Evolutionary conservation across 2,888 invertebrate species (phyloP), one percentile per base, ranked within the genome.

Genomic region (Monoplex corrugatus): DNA sequence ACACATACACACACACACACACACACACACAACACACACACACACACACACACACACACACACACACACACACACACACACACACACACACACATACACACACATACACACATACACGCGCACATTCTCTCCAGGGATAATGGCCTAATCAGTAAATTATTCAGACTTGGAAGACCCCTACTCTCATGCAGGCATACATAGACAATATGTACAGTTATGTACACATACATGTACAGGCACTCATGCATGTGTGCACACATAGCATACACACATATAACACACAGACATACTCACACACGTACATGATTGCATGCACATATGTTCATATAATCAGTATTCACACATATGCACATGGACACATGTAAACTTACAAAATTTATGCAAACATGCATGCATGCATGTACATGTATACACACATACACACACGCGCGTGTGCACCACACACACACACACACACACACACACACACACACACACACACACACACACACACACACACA

Each of bases 401-500:
- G 68, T n/a, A 68, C 6, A 13, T 16, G 13, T 50, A 19, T 5
- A 72, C 35, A 8, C 72, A 32, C 1, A 35, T 19, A n/a, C 32
- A 35, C 72, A 72, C 72, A 32, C 72, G 35, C 72, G 35, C 72
- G 16, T 35, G 35, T 35, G 35, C 32, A n/a, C 8, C 32, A 72
- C 72, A 32, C 72, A 72, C 32, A 72, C 72, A 35, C 23, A 72
- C 72, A 35, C 23, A 35, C 82, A 44, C 16, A 82, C 32, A 82
- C 82, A 40, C 82, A 82, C 43, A 43, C 82, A 82, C 82, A 82
- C 75, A 75, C 32, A 82, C 82, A 40, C 82, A 82, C 82, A 82
- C 82, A 82, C 82, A 82, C 82, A 82, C 43, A 40, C 82, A 40
- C 82, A 40, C 82, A 82, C 82, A 82, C 82, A 82, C 82, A 82